Conservation (phyloP, 2,888 invertebrate species). For the Leucophenga montana region DNA sequence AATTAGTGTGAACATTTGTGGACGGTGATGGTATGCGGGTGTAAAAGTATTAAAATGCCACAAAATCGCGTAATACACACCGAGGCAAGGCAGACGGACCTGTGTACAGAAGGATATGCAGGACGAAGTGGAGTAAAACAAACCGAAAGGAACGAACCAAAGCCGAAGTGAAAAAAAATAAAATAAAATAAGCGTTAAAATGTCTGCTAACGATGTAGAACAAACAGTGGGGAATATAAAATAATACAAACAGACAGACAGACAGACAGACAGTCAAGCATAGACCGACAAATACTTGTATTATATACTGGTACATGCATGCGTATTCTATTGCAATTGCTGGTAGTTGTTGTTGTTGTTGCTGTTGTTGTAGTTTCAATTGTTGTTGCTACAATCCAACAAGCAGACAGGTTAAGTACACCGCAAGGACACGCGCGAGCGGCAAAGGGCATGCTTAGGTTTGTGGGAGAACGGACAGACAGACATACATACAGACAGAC, state of each 20-base stretch:
- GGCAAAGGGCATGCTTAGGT: constrained; percentile 35
- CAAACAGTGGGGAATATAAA: constrained; percentile 28
- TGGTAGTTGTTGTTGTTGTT: constrained; percentile 3
- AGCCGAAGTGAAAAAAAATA: constrained; percentile 51
- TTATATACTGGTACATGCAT: constrained; percentile 30
- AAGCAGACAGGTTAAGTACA: constrained; percentile 70
- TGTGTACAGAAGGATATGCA: neutral
- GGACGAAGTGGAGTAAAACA: neutral
- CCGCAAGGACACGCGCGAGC: constrained; percentile 66
- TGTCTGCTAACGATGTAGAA: constrained; percentile 63
- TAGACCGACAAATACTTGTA: constrained; percentile 39
- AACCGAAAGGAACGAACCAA: neutral
- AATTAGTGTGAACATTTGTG: constrained; percentile 56
- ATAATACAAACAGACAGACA: neutral
- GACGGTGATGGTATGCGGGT: neutral
- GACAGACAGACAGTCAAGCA: constrained; percentile 26
- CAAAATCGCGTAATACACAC: constrained; percentile 36
- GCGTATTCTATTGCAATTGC: constrained; percentile 62
- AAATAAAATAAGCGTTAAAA: constrained; percentile 66
- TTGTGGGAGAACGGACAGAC: neutral
- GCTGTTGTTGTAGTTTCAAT: constrained; percentile 10
- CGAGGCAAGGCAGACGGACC: constrained; percentile 39
- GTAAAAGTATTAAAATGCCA: constrained; percentile 21
- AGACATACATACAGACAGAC: too few species aligned
- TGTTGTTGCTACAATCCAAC: constrained; percentile 59